Evolutionary conservation across 1,140 invertebrate species (phyloP).

Genomic region (Drosophila sp.): DNA sequence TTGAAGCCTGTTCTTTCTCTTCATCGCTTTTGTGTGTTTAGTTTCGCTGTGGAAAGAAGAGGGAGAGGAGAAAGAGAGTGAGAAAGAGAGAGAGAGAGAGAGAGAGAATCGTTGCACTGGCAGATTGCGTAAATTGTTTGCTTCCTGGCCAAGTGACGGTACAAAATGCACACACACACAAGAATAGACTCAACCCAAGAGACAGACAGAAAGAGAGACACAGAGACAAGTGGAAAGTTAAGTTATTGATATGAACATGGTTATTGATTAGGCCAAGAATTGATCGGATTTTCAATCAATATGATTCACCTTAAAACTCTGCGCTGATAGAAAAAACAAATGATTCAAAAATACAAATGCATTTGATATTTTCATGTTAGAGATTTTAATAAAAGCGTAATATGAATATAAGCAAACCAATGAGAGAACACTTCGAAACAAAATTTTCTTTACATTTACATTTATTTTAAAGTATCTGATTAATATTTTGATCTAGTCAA

Average conservation of each 20-base stretch:
- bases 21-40: slow-evolving; percentile 29
- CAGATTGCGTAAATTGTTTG: slow-evolving; percentile 79
- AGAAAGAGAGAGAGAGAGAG: neutral
- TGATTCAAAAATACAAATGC: too few relatives aligned
- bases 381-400: too few relatives aligned
- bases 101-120: slow-evolving; percentile 48
- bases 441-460: too few relatives aligned
- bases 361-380: too few relatives aligned
- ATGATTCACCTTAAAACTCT: too few relatives aligned
- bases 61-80: neutral
- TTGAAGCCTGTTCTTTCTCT: slow-evolving; percentile 30
- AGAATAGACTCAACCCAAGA: slow-evolving; percentile 32
- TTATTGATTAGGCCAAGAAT: slow-evolving; percentile 41
- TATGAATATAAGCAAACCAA: too few relatives aligned
- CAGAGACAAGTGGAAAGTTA: neutral
- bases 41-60: slow-evolving; percentile 11
- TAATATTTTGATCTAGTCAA: too few relatives aligned
- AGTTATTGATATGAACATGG: slow-evolving; percentile 29
- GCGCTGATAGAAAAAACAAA: too few relatives aligned
- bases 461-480: too few relatives aligned
- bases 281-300: slow-evolving; percentile 27
- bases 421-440: too few relatives aligned
- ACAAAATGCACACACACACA: slow-evolving; percentile 38
- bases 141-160: slow-evolving; percentile 63
- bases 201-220: slow-evolving; percentile 3